These are phyloP conservation scores for Centropristis striata DNA, from an alignment of 2,113 vertebrate species.

Conservation along the genomic window DNA sequence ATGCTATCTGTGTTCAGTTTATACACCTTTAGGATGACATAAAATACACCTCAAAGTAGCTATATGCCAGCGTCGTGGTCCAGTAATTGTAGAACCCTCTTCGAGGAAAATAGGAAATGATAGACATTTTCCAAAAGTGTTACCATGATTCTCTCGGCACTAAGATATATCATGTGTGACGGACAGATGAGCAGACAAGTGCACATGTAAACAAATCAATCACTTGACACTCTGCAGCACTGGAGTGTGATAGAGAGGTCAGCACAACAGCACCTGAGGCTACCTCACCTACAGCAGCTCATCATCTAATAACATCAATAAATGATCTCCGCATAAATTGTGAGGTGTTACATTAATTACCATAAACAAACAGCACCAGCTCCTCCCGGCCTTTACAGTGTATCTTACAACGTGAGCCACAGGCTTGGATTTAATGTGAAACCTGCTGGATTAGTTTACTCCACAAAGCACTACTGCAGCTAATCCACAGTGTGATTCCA, in stretches of 20 bases:
- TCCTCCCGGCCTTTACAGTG: slow-evolving; percentile 12
- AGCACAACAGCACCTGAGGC: slow-evolving; percentile 20
- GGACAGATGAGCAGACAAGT: slow-evolving; percentile 1
- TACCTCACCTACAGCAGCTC: slow-evolving; percentile 7
- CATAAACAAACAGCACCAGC: slow-evolving; percentile 16
- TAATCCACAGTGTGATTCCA: slow-evolving; percentile 27
- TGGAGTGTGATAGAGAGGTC: slow-evolving; percentile 8
- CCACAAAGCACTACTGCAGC: slow-evolving; percentile 10
- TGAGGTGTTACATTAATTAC: slow-evolving; percentile 24
- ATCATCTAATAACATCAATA: slow-evolving; percentile 35
- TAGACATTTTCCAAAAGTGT: background rate
- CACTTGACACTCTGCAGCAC: background rate
- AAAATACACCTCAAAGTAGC: background rate
- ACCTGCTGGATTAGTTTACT: slow-evolving; percentile 25
- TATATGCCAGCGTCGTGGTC: background rate
- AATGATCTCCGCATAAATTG: slow-evolving; percentile 29
- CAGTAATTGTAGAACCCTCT: background rate
- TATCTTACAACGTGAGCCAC: background rate
- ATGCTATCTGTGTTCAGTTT: background rate
- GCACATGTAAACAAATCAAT: slow-evolving; percentile 21
- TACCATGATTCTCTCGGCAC: background rate
- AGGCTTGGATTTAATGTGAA: slow-evolving; percentile 18
- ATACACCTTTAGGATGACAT: background rate
- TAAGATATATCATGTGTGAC: slow-evolving; percentile 7
- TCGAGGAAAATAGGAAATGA: background rate